A percentile compares a stretch with the other conserved stretches of the same genome.
phyloP scores from a whole-genome alignment of 2,888 invertebrate species.

The Cerastis rubricosa region DNA sequence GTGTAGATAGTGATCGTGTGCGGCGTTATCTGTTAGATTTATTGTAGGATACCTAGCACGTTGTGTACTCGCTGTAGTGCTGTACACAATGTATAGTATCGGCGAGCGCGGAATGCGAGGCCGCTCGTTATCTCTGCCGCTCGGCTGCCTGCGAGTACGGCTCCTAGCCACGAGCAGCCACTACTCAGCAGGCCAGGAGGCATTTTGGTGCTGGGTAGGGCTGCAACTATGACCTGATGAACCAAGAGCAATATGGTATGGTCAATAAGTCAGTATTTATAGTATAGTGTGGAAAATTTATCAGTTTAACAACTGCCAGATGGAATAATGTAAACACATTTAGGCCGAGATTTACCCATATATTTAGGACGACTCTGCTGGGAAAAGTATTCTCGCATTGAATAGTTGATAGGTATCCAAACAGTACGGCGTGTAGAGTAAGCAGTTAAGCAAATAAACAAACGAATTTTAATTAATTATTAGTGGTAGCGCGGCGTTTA shows the following conservation, averaged over 20 bases:
- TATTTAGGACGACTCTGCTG: conserved; percentile 1
- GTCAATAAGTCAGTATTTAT: background rate
- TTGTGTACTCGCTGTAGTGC: background rate
- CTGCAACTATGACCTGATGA: background rate
- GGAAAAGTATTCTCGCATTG: conserved; percentile 22
- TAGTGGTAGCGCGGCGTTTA: background rate
- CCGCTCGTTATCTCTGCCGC: conserved; percentile 21
- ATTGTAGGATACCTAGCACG: background rate
- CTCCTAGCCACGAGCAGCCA: background rate
- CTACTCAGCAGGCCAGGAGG: background rate
- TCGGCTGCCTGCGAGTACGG: background rate
- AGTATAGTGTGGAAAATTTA: background rate
- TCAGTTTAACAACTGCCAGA: conserved; percentile 3
- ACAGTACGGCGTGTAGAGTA: conserved; percentile 15
- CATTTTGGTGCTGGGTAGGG: background rate
- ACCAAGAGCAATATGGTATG: background rate
- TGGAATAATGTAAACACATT: background rate
- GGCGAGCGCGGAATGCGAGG: conserved; percentile 38
- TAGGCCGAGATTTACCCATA: background rate
- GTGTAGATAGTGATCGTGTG: conserved; percentile 27
- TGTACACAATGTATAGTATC: background rate
- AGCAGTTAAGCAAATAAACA: conserved; percentile 8
- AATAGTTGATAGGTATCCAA: conserved; percentile 23
- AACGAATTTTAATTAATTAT: conserved; percentile 14
- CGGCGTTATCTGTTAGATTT: conserved; percentile 32